phyloP scores from a whole-genome alignment of 2,888 invertebrate genomes.

The Loripinus fragilis region DNA sequence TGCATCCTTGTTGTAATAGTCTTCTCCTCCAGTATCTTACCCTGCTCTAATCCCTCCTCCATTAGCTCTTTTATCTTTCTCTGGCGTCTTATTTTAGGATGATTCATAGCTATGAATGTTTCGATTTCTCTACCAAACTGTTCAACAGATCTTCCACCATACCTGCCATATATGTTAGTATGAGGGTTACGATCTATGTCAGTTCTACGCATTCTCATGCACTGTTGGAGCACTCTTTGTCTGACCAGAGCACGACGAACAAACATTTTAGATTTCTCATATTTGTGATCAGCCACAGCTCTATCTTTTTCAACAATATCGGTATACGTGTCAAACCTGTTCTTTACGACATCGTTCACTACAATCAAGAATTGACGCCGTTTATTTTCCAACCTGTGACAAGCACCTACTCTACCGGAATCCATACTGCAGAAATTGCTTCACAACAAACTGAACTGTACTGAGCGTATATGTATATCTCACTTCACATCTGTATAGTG shows the following conservation, averaged over 20 bases:
- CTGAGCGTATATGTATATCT: too few species aligned
- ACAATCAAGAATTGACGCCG: conserved; percentile 70
- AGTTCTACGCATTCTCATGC: conserved; percentile 69
- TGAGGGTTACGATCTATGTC: conserved; percentile 28
- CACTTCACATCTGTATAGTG: too few species aligned
- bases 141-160: conserved; percentile 70
- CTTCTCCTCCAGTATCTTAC: conserved; percentile 61
- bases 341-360: conserved; percentile 70
- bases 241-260: conserved; percentile 64
- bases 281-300: conserved; percentile 53
- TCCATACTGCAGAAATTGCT: too few species aligned
- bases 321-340: conserved; percentile 58
- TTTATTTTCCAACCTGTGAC: conserved; percentile 67
- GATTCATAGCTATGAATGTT: conserved; percentile 65
- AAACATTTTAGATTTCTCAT: conserved; percentile 65
- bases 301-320: conserved; percentile 65
- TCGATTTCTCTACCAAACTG: conserved; percentile 70
- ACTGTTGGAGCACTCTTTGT: conserved; percentile 68
- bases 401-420: conserved; percentile 66
- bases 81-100: conserved; percentile 67
- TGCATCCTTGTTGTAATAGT: conserved; percentile 49
- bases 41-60: conserved; percentile 62
- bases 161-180: conserved; percentile 55
- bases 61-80: conserved; percentile 62
- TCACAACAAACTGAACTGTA: too few species aligned